These are phyloP conservation scores for Odocoileus virginianus DNA, from an alignment of 2,113 vertebrate genomes.

Conservation along the genomic window DNA sequence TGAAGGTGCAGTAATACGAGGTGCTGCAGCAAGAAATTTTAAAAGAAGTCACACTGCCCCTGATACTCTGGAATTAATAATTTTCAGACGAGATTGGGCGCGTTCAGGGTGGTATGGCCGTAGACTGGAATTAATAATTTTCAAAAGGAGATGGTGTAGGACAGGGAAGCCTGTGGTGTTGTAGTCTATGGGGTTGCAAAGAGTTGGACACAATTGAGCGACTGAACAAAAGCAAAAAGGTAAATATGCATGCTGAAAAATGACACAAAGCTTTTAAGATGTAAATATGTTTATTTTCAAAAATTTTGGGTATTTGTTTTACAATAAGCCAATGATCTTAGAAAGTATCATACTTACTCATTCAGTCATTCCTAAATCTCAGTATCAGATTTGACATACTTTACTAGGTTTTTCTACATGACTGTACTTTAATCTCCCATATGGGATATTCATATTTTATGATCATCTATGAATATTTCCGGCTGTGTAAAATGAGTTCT, in stretches of 20 bases:
- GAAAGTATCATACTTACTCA: background rate
- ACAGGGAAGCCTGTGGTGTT: background rate
- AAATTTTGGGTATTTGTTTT: background rate
- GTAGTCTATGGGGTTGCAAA: background rate
- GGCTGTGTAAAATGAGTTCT: background rate
- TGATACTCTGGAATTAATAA: background rate
- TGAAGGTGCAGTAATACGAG: background rate
- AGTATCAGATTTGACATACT: background rate
- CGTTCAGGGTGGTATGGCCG: too few relatives aligned
- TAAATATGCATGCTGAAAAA: background rate
- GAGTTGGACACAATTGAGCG: background rate
- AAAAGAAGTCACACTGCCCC: background rate
- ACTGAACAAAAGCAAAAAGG: background rate
- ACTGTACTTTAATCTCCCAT: background rate
- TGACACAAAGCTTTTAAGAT: background rate
- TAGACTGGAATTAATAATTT: background rate
- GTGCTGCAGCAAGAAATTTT: background rate
- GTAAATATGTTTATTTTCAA: background rate
- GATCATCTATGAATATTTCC: background rate
- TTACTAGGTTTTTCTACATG: background rate
- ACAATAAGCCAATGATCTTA: background rate
- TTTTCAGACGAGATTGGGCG: background rate
- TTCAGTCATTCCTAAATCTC: background rate
- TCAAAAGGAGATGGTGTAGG: background rate
- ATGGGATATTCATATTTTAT: background rate